Evolutionary conservation across 2,888 invertebrate species (phyloP).

Genomic region (Apotomis capreana): DNA sequence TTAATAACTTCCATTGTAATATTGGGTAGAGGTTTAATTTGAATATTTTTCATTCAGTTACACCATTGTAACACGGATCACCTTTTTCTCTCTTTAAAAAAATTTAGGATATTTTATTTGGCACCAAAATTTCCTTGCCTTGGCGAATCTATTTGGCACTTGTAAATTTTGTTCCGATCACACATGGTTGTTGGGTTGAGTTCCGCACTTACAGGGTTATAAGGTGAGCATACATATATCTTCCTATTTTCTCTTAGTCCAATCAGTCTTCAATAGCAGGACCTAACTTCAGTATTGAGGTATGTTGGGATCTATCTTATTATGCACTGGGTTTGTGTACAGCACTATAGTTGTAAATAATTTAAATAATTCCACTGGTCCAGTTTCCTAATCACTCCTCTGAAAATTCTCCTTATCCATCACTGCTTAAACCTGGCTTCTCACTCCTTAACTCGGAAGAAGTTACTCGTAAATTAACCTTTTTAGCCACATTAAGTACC

Average conservation of each 20-base stretch:
- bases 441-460: background rate
- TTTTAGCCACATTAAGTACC: too few species aligned
- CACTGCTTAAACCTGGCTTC: background rate
- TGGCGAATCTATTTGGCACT: background rate
- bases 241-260: constrained; percentile 15
- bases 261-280: constrained; percentile 14
- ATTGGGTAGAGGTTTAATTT: background rate
- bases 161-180: background rate
- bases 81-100: too few species aligned
- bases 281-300: constrained; percentile 29
- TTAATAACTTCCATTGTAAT: background rate
- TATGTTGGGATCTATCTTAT: constrained; percentile 40
- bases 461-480: too few species aligned
- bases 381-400: background rate
- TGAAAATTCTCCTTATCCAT: background rate
- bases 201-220: constrained; percentile 25
- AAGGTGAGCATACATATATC: constrained; percentile 22
- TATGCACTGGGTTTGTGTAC: constrained; percentile 33
- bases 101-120: too few species aligned
- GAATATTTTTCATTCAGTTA: background rate
- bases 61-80: background rate
- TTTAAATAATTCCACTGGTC: background rate
- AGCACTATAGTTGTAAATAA: constrained; percentile 22
- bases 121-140: too few species aligned
- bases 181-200: background rate